Percentiles rank a stretch among this genome's conserved stretches.
Conservation (phyloP, 2,113 vertebrate genomes). For the Malurus alboscapulatus region DNA sequence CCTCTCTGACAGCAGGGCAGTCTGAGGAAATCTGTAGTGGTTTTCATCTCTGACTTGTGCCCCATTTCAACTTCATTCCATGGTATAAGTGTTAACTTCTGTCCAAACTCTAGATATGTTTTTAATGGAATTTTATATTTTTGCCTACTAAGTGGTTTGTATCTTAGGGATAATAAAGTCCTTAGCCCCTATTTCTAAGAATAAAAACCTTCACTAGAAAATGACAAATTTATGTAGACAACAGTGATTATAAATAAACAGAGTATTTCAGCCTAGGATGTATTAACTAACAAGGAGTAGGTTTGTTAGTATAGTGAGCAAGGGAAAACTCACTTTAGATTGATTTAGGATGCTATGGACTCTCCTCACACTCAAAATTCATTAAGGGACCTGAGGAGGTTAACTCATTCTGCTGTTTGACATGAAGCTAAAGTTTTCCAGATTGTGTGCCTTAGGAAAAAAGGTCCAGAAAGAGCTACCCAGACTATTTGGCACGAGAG, state of each 20-base stretch:
- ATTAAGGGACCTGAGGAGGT: not conserved
- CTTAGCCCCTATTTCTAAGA: not conserved
- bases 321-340: not conserved
- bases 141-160: not conserved
- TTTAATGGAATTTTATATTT: not conserved
- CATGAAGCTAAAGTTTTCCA: not conserved
- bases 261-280: not conserved
- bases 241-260: not conserved
- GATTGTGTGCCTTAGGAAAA: not conserved
- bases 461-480: not conserved
- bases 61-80: not conserved
- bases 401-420: not conserved
- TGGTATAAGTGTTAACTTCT: not conserved
- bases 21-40: not conserved
- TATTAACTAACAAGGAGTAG: not conserved
- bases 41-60: not conserved
- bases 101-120: not conserved
- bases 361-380: not conserved
- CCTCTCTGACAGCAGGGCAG: not conserved
- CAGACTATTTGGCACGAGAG: not conserved
- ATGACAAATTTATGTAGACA: not conserved
- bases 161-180: not conserved
- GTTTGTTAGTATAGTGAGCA: not conserved
- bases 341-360: not conserved
- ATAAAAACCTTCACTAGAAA: not conserved